Percentiles rank a stretch among this genome's conserved stretches.
Conservation (phyloP, 1,140 invertebrate species). For the Periplaneta americana region DNA sequence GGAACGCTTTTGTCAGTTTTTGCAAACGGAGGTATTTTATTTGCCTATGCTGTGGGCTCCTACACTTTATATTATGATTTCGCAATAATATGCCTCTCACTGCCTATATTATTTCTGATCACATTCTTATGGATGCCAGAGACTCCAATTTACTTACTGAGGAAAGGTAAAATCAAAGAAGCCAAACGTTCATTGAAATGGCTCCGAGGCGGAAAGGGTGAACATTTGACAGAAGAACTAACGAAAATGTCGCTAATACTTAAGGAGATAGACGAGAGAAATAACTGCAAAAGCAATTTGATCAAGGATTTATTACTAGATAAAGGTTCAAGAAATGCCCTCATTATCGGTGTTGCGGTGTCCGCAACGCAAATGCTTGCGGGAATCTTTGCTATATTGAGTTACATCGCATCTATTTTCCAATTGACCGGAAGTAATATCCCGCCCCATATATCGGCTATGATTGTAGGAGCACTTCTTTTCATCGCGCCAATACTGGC, state of each 20-base stretch:
- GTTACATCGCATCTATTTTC: constrained; percentile 45
- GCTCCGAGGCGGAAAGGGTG: not conserved
- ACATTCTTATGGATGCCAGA: constrained; percentile 49
- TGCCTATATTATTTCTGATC: constrained; percentile 42
- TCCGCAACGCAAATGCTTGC: constrained; percentile 36
- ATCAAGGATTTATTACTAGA: constrained; percentile 35
- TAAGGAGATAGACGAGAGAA: not conserved
- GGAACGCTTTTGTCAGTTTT: constrained; percentile 44
- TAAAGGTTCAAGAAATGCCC: constrained; percentile 37
- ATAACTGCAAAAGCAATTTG: not conserved
- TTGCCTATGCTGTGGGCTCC: constrained; percentile 49
- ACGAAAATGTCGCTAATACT: not conserved
- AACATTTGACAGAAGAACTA: not conserved
- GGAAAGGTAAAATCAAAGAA: not conserved
- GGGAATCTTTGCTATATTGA: constrained; percentile 39
- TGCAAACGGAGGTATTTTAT: constrained; percentile 49
- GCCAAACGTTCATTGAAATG: not conserved
- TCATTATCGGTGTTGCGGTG: constrained; percentile 41
- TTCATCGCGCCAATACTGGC: constrained; percentile 42
- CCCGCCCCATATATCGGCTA: constrained; percentile 47
- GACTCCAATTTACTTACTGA: constrained; percentile 37
- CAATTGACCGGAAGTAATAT: no score
- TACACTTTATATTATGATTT: constrained; percentile 41
- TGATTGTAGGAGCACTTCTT: constrained; percentile 43
- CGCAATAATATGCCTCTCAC: constrained; percentile 35